Evolutionary conservation across 1,140 invertebrate species (phyloP).

Genomic region (Metopolophium dirhodum): DNA sequence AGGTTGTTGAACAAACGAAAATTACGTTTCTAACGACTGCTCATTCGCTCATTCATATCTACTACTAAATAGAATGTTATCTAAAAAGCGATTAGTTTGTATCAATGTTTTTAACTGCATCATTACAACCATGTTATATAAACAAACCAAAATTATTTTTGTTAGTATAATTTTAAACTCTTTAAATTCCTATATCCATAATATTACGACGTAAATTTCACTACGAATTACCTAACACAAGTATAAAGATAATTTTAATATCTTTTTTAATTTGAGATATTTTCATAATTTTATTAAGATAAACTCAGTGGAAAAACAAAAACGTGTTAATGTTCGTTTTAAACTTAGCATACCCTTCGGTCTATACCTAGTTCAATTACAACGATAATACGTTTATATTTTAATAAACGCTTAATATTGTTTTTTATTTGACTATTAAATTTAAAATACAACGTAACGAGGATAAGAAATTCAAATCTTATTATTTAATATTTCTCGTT

Average conservation of each 20-base stretch:
- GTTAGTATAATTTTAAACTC: background rate
- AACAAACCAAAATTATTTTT: background rate
- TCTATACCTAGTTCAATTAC: background rate
- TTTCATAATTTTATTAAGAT: background rate
- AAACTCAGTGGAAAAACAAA: background rate
- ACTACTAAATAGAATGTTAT: background rate
- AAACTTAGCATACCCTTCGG: background rate
- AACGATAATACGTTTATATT: background rate
- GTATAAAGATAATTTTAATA: background rate
- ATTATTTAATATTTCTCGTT: background rate
- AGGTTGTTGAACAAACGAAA: background rate
- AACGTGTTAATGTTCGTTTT: background rate
- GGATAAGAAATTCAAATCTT: constrained; percentile 26
- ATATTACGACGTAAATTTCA: background rate
- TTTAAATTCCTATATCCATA: background rate
- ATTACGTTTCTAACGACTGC: background rate
- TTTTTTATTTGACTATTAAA: background rate
- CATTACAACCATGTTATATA: background rate
- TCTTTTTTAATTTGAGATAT: background rate
- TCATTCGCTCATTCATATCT: background rate
- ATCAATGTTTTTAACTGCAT: background rate
- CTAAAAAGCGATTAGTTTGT: background rate
- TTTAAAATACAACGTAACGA: background rate
- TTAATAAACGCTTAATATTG: constrained; percentile 19
- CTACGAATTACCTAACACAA: background rate